Base-by-base conservation (phyloP, 2,113 vertebrate species). In the Pluvialis apricaria region DNA sequence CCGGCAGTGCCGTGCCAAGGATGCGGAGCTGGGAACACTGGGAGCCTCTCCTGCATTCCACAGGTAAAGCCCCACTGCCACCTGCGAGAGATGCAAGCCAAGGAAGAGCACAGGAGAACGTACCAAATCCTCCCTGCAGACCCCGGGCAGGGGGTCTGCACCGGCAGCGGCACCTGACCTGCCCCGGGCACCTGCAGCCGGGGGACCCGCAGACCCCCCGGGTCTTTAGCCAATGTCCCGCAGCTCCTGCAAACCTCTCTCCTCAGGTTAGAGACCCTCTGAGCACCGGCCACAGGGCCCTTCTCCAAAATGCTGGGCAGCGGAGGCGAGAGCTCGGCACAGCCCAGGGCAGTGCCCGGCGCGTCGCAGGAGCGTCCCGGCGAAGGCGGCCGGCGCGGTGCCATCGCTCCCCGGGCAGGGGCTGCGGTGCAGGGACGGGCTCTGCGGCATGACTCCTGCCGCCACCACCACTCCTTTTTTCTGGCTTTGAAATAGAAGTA, bases 321-420 rank as follows among this genome's bases (percentile, higher is more conserved):
- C 8, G 5, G 25, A 13, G 25, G 47, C 2, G 1, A 31, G 54
- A 15, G 44, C 51, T 13, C 2, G 6, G 66, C 55, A 10, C 29
- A 13, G 29, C 54, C 5, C 58, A 24, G 18, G 49, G 47, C 73
- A 58, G 52, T 1, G 15, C 75, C 44, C 45, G 3, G 32, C 13
- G 7, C 44, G 3, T 11, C 0, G 1, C 38, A 15, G 58, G 58
- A 40, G 5, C 13, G 0, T 6, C 14, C 71, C 24, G 16, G 58
- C 2, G 1, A 47, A 9, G 49, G 40, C 4, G 8, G 65, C 29
- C 4, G 2, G 38, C 49, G 17, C 7, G 5, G 13, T 21, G 86
- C 26, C 86, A 2, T 5, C 24, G 0, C 80, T 15, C 19, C 38
- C 29, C 3, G 15, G 51, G 61, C 31, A 17, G 47, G 10, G 38